A percentile compares a stretch with the other conserved stretches of the same genome.
These are phyloP conservation scores for Pipistrellus pipistrellus DNA, from an alignment of 2,797 vertebrate genomes.

Conservation along the genomic window DNA sequence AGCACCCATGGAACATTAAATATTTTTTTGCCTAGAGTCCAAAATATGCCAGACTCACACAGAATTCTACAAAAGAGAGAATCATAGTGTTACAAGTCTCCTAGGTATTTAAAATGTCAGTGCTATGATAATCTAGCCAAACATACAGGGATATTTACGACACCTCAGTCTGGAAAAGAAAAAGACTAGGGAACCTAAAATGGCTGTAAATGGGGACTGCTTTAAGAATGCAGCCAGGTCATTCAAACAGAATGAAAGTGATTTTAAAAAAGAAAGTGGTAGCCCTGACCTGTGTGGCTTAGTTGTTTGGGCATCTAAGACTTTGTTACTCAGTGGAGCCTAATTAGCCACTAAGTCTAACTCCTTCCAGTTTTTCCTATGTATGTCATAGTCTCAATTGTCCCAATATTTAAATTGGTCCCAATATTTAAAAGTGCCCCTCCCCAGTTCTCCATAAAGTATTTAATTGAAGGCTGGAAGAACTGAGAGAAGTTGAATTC, in stretches of 20 bases:
- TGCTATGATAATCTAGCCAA: not conserved
- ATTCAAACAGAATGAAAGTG: not conserved
- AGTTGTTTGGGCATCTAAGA: not conserved
- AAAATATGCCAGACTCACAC: not conserved
- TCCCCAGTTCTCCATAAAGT: not conserved
- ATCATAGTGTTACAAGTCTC: not conserved
- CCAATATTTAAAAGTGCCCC: constrained; percentile 38
- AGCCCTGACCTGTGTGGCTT: not conserved
- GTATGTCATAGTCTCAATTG: constrained; percentile 55
- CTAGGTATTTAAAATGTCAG: not conserved
- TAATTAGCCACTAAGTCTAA: constrained; percentile 63
- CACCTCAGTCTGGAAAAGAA: not conserved
- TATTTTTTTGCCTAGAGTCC: not conserved
- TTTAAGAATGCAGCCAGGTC: not conserved
- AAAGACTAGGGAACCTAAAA: not conserved
- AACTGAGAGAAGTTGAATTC: not conserved
- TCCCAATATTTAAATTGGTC: too few relatives aligned
- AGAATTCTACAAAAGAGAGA: not conserved
- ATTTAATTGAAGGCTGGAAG: constrained; percentile 48
- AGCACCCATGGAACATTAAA: not conserved
- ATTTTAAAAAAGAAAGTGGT: not conserved
- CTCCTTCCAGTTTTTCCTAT: constrained; percentile 62
- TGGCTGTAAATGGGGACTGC: not conserved
- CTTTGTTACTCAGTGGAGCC: constrained; percentile 27
- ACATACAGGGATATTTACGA: not conserved